Percentiles rank a stretch among this genome's conserved stretches.
Conservation (phyloP, 2,113 vertebrate genomes). For the Lasiurus borealis region DNA sequence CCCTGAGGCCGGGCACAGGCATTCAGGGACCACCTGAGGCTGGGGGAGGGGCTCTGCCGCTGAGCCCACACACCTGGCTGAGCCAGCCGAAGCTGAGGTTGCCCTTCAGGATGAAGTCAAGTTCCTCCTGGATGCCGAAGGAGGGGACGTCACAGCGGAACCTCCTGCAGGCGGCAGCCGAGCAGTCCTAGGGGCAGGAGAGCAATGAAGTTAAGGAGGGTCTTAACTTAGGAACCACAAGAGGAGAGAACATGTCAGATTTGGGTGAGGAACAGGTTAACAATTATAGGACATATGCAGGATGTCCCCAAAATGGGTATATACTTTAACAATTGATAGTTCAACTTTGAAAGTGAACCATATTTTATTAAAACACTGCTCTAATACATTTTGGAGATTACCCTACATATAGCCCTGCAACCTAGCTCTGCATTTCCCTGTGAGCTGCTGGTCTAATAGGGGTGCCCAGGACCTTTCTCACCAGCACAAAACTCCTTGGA, state of each 20-base stretch:
- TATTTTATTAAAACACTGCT: no score
- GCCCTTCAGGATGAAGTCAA: slow-evolving; percentile 85
- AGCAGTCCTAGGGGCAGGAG: slow-evolving; percentile 86
- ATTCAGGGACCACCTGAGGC: neutral
- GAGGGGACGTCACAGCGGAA: slow-evolving; percentile 83
- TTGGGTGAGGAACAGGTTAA: neutral
- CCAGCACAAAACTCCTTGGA: slow-evolving; percentile 54
- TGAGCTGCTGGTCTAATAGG: neutral
- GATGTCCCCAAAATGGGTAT: no score
- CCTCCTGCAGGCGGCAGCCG: slow-evolving; percentile 84
- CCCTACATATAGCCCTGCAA: neutral
- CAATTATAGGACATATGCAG: neutral
- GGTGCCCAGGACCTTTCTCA: slow-evolving; percentile 42
- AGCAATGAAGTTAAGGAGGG: neutral
- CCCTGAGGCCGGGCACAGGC: no score
- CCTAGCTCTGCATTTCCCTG: neutral
- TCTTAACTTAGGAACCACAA: neutral
- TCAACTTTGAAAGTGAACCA: no score
- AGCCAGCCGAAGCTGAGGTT: slow-evolving; percentile 89
- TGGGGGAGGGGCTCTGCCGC: neutral
- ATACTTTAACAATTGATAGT: no score
- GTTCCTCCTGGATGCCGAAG: slow-evolving; percentile 71
- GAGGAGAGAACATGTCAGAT: neutral
- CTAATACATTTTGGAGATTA: no score
- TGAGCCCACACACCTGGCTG: slow-evolving; percentile 84